phyloP scores from a whole-genome alignment of 2,113 vertebrate species.

The Prinia subflava region DNA sequence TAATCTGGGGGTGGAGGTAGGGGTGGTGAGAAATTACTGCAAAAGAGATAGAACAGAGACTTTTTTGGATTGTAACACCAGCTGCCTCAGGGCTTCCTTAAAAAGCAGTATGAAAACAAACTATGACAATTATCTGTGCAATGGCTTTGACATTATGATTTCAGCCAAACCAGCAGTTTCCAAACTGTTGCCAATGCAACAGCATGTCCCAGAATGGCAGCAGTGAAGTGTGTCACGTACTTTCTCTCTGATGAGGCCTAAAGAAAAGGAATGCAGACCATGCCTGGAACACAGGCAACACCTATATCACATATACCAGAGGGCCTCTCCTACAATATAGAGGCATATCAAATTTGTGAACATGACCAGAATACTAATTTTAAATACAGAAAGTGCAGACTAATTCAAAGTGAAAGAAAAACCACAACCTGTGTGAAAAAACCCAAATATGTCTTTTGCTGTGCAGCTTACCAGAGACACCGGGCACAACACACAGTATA shows the following conservation, averaged over 20 bases:
- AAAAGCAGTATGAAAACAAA: neutral
- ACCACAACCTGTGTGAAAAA: neutral
- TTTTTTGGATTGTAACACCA: neutral
- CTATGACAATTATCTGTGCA: neutral
- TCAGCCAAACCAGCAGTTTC: neutral
- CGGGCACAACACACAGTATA: neutral
- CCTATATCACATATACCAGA: neutral
- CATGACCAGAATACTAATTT: neutral
- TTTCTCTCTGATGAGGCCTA: neutral
- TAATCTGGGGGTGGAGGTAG: neutral
- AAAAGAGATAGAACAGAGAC: neutral
- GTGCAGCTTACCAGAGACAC: neutral
- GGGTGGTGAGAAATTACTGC: neutral
- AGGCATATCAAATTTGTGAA: neutral
- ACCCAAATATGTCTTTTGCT: neutral
- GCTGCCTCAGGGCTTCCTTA: neutral
- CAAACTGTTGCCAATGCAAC: neutral
- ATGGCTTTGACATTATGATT: neutral
- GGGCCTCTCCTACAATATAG: neutral
- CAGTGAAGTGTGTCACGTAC: neutral
- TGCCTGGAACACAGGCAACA: neutral
- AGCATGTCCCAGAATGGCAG: neutral
- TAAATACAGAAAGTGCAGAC: neutral
- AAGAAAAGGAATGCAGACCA: neutral
- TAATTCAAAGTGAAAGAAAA: neutral